Conservation (phyloP, 1,140 invertebrate genomes). For the Idris sp. region DNA sequence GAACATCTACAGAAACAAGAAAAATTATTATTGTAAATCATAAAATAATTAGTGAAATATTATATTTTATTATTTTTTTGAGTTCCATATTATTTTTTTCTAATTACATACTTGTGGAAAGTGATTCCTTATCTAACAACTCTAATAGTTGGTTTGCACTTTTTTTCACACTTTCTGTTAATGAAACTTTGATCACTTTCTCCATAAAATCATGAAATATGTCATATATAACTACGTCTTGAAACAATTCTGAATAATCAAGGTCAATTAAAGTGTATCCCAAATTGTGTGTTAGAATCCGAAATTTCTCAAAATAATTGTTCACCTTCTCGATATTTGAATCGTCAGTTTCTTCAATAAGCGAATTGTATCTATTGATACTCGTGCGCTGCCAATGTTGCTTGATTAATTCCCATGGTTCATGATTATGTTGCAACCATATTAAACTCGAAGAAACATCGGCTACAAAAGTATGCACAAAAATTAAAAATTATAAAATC, state of each 20-base stretch:
- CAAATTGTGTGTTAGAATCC: slow-evolving; percentile 26
- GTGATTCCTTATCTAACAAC: not conserved
- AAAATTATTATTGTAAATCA: too few relatives aligned
- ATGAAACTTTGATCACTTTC: not conserved
- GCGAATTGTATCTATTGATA: slow-evolving; percentile 15
- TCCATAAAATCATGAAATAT: slow-evolving; percentile 18
- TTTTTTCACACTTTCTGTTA: not conserved
- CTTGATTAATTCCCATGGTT: slow-evolving; percentile 29
- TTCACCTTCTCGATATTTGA: not conserved
- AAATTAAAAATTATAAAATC: not conserved
- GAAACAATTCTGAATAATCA: slow-evolving; percentile 37
- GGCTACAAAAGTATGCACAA: slow-evolving; percentile 1
- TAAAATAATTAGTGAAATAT: too few relatives aligned
- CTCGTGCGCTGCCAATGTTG: slow-evolving; percentile 23
- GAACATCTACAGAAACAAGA: slow-evolving; percentile 26
- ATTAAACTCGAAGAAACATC: slow-evolving; percentile 13
- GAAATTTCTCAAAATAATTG: slow-evolving; percentile 39
- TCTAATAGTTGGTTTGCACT: not conserved
- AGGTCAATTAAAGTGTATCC: slow-evolving; percentile 50
- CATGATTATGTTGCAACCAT: slow-evolving; percentile 29
- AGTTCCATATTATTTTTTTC: not conserved
- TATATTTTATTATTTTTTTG: not conserved
- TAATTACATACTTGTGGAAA: not conserved
- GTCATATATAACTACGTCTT: slow-evolving; percentile 6
- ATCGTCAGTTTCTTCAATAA: slow-evolving; percentile 5